phyloP scores from a whole-genome alignment of 2,113 vertebrate species.

The Solenodon paradoxus region DNA sequence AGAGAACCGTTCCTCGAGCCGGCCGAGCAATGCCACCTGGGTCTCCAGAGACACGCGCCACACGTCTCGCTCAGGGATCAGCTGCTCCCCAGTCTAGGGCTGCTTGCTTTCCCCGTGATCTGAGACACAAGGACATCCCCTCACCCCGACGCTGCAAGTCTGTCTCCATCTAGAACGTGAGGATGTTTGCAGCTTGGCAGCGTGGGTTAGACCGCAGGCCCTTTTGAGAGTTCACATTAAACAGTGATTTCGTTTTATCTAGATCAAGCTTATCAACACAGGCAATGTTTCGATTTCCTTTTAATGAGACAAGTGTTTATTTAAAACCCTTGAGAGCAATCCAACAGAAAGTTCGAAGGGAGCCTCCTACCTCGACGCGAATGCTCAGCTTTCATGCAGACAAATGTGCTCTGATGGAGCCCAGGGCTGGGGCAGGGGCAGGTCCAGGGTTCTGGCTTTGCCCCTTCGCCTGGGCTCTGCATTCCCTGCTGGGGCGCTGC shows the following conservation, averaged over 20 bases:
- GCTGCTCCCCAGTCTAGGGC: neutral
- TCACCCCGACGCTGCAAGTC: neutral
- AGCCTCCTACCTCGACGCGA: neutral
- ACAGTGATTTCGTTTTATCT: neutral
- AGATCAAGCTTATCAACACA: neutral
- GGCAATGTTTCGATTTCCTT: neutral
- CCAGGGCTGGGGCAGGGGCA: no score
- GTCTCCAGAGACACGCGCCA: neutral
- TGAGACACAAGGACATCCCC: neutral
- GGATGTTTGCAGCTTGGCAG: neutral
- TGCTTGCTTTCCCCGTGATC: neutral
- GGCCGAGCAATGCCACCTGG: neutral
- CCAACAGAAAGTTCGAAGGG: neutral
- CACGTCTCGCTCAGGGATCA: neutral
- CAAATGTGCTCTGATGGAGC: neutral
- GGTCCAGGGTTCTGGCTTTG: neutral
- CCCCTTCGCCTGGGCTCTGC: fast-evolving
- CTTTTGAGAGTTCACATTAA: neutral
- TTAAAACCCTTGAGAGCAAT: neutral
- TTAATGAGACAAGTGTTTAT: neutral
- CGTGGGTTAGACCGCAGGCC: neutral
- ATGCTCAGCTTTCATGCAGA: neutral
- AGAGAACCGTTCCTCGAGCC: neutral
- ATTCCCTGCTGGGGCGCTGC: neutral
- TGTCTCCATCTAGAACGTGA: neutral